phyloP scores from a whole-genome alignment of 2,113 vertebrate genomes.

The Pseudopipra pipra region DNA sequence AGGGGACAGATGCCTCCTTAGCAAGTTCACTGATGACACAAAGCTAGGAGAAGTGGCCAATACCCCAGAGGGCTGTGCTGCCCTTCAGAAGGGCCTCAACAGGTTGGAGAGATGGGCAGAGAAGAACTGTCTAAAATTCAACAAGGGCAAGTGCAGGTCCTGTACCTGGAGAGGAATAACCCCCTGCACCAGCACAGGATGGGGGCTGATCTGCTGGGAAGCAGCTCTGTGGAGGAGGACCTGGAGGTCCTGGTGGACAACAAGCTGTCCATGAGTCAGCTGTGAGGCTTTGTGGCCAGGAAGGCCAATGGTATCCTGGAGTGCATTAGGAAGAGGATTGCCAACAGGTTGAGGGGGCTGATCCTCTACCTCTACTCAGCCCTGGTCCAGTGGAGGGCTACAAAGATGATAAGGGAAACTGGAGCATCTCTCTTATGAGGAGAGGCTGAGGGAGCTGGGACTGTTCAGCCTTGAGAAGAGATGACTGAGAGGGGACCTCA shows the following conservation, averaged over 20 bases:
- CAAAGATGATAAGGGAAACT: neutral
- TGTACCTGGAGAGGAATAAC: neutral
- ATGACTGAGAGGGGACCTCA: neutral
- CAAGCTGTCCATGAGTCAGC: neutral
- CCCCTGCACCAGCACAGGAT: neutral
- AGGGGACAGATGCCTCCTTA: neutral
- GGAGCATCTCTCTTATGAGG: neutral
- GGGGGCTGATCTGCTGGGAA: neutral
- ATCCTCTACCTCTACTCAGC: neutral
- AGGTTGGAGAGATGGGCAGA: neutral
- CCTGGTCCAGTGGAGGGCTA: neutral
- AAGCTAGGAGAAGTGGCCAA: rapidly evolving
- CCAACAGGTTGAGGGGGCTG: neutral
- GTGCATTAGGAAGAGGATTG: neutral
- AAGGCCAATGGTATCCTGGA: neutral
- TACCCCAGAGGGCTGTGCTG: rapidly evolving
- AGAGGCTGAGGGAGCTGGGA: neutral
- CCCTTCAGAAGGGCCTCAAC: neutral
- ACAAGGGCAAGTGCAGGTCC: neutral
- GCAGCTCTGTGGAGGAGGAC: neutral
- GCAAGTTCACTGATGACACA: neutral
- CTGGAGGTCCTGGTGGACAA: neutral
- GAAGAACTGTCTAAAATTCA: neutral
- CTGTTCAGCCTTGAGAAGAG: neutral
- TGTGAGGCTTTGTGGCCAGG: neutral